phyloP scores from a whole-genome alignment of 2,888 invertebrate genomes.

The Celastrina argiolus region DNA sequence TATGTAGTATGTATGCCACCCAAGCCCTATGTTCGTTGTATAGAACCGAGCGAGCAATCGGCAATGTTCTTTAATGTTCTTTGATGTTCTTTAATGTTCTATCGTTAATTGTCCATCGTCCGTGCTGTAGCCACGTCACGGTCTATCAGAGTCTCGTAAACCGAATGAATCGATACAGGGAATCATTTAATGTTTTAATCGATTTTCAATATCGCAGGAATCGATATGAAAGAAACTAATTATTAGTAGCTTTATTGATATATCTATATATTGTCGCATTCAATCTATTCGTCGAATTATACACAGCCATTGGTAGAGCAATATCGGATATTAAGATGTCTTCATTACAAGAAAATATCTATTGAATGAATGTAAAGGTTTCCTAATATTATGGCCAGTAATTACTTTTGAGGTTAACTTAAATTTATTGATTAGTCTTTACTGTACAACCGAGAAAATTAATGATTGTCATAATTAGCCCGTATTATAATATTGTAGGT shows the following conservation, averaged over 20 bases:
- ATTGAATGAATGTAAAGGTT: too few species aligned
- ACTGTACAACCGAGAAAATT: too few species aligned
- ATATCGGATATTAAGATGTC: too few species aligned
- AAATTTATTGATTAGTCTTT: too few species aligned
- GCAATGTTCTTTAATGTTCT: not conserved
- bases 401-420: too few species aligned
- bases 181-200: not conserved
- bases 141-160: not conserved
- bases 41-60: not conserved
- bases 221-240: not conserved
- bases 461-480: too few species aligned
- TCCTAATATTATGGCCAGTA: too few species aligned
- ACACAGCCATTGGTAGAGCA: too few species aligned
- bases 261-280: not conserved
- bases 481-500: too few species aligned
- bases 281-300: too few species aligned
- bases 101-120: constrained; percentile 5
- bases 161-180: not conserved
- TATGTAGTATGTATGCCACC: not conserved
- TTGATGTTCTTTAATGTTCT: not conserved
- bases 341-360: too few species aligned
- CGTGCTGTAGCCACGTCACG: constrained; percentile 8
- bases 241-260: not conserved
- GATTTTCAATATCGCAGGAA: not conserved
- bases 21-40: not conserved